Evolutionary conservation across 1,140 invertebrate genomes (phyloP).

Genomic region (Drosophila parabipectinata): DNA sequence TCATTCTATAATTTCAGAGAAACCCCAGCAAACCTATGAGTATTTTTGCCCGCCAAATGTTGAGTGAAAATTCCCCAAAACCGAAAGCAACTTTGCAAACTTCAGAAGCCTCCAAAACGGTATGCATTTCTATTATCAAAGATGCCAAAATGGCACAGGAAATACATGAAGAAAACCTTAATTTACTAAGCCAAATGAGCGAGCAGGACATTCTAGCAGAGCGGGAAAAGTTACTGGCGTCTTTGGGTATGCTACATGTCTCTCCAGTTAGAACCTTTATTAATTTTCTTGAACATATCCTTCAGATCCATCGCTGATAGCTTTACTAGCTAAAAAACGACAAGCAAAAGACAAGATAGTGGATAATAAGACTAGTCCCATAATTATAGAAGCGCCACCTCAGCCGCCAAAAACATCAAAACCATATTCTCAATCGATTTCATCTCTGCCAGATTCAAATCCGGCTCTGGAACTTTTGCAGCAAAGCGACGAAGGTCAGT

Average conservation of each 20-base stretch:
- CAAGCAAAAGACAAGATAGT: slow-evolving; percentile 48
- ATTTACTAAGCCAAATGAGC: slow-evolving; percentile 88
- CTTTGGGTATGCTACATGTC: slow-evolving; percentile 85
- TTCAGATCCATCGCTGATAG: slow-evolving; percentile 69
- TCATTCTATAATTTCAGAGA: slow-evolving; percentile 9
- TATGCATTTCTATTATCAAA: slow-evolving; percentile 85
- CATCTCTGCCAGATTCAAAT: slow-evolving; percentile 57
- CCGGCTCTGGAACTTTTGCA: slow-evolving; percentile 86
- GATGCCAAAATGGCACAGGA: slow-evolving; percentile 85
- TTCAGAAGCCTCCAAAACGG: background rate
- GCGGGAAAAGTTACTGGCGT: slow-evolving; percentile 87
- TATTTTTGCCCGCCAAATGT: slow-evolving; percentile 52
- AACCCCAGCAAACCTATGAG: slow-evolving; percentile 29
- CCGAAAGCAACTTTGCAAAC: background rate
- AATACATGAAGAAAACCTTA: slow-evolving; percentile 91
- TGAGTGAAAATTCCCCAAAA: slow-evolving; percentile 25
- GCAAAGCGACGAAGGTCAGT: slow-evolving; percentile 87
- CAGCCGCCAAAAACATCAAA: slow-evolving; percentile 2
- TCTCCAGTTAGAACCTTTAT: background rate
- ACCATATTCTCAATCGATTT: background rate
- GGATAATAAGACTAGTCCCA: background rate
- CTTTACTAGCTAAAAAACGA: slow-evolving; percentile 87
- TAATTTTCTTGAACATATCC: background rate
- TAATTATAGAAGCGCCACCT: slow-evolving; percentile 6
- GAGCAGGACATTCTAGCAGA: slow-evolving; percentile 91